A percentile compares a stretch with the other conserved stretches of the same genome.
Conservation (phyloP, 1,140 invertebrate species). For the Mercenaria mercenaria region DNA sequence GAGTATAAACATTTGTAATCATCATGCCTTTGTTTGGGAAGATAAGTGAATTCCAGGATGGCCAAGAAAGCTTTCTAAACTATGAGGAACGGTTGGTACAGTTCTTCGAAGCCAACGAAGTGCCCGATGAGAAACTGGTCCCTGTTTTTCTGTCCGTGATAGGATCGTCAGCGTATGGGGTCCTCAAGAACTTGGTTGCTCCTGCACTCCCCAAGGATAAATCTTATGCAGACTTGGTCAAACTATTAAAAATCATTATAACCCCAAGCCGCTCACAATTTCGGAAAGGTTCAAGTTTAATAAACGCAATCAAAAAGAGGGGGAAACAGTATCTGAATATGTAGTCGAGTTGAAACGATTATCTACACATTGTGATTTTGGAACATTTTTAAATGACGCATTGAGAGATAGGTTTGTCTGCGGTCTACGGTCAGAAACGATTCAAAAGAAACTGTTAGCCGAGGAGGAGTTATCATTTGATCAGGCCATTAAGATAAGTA, state of each 20-base stretch:
- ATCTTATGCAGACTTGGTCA: not conserved
- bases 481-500: constrained; percentile 2
- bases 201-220: constrained; percentile 37
- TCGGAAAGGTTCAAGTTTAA: constrained; percentile 38
- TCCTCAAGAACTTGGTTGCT: constrained; percentile 17
- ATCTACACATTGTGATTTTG: constrained; percentile 1
- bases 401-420: constrained; percentile 1
- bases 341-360: constrained; percentile 18
- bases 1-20: too few relatives aligned
- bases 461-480: constrained; percentile 22
- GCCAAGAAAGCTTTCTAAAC: not conserved
- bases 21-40: too few relatives aligned
- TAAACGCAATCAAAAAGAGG: constrained; percentile 40
- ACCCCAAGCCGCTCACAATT: constrained; percentile 11
- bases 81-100: too few relatives aligned
- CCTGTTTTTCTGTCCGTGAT: constrained; percentile 19
- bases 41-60: too few relatives aligned
- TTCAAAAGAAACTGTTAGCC: constrained; percentile 25
- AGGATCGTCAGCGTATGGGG: not conserved
- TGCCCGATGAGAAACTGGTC: constrained; percentile 19
- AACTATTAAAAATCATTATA: constrained; percentile 14
- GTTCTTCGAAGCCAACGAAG: constrained; percentile 25
- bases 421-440: constrained; percentile 22
- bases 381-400: constrained; percentile 5
- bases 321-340: constrained; percentile 7